phyloP scores from a whole-genome alignment of 1,140 invertebrate species.

The Brachionus paranguensis region DNA sequence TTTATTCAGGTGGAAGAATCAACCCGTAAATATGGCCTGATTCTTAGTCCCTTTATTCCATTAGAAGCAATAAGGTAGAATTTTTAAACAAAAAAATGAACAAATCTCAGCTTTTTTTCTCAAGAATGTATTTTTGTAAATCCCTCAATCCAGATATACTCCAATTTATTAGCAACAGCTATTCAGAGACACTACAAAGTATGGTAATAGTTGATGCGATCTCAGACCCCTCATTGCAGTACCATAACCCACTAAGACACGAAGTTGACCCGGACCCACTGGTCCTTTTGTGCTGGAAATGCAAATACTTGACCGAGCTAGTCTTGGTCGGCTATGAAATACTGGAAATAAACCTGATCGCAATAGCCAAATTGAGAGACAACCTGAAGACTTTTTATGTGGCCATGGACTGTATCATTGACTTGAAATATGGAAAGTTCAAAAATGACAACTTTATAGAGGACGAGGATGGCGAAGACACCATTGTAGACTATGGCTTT shows the following conservation, averaged over 20 bases:
- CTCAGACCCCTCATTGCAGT: conserved; percentile 4
- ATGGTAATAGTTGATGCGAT: conserved; percentile 27
- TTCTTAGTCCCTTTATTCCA: background rate
- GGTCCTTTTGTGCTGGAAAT: conserved; percentile 34
- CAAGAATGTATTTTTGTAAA: conserved; percentile 40
- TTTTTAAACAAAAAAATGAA: background rate
- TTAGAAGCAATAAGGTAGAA: background rate
- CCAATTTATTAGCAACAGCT: conserved; percentile 8
- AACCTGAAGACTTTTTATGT: conserved; percentile 35
- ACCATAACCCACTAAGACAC: conserved; percentile 14
- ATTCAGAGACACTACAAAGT: conserved; percentile 27
- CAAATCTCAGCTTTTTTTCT: background rate
- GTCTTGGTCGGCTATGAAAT: conserved; percentile 37
- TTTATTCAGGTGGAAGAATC: conserved; percentile 18
- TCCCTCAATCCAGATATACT: conserved; percentile 17
- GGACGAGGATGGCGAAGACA: conserved; percentile 39
- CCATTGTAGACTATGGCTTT: conserved; percentile 34
- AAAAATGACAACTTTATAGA: conserved; percentile 35
- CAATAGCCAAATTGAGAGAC: conserved; percentile 15
- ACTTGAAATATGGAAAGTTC: conserved; percentile 34
- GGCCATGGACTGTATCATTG: conserved; percentile 21
- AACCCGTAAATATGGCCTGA: background rate
- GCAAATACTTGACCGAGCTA: conserved; percentile 16
- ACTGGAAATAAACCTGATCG: conserved; percentile 32
- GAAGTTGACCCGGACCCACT: conserved; percentile 31